These are phyloP conservation scores for Cepphus grylle DNA, from an alignment of 2,113 vertebrate species.

Conservation along the genomic window DNA sequence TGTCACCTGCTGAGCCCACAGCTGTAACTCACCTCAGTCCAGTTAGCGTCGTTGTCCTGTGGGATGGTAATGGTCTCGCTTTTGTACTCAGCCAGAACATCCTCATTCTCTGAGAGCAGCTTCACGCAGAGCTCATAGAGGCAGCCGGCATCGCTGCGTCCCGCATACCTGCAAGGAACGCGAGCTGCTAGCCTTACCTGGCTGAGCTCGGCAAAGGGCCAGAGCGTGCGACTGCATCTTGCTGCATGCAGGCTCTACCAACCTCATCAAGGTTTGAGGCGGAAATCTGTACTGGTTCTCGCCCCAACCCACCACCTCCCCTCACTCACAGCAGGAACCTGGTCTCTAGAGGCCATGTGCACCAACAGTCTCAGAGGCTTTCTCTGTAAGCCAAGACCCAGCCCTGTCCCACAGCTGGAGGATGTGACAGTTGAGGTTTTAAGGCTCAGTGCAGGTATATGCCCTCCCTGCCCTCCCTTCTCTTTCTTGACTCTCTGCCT, in stretches of 20 bases:
- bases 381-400: not conserved
- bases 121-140: conserved; percentile 73
- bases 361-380: too few species aligned
- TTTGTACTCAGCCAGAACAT: conserved; percentile 72
- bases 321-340: not conserved
- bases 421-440: not conserved
- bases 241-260: not conserved
- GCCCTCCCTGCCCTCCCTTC: not conserved
- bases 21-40: conserved; percentile 67
- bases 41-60: conserved; percentile 17
- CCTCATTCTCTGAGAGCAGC: conserved; percentile 72
- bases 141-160: conserved; percentile 70
- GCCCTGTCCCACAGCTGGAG: not conserved
- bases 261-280: not conserved
- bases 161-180: conserved; percentile 68
- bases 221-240: not conserved
- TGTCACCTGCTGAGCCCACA: not conserved
- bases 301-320: not conserved
- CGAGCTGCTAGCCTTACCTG: not conserved
- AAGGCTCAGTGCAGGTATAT: not conserved
- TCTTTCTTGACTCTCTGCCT: not conserved
- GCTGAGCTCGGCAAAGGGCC: not conserved
- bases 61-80: conserved; percentile 74
- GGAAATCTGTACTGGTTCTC: not conserved
- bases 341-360: not conserved